Conservation (phyloP, 2,113 vertebrate species). For the Paradoxurus hermaphroditus region DNA sequence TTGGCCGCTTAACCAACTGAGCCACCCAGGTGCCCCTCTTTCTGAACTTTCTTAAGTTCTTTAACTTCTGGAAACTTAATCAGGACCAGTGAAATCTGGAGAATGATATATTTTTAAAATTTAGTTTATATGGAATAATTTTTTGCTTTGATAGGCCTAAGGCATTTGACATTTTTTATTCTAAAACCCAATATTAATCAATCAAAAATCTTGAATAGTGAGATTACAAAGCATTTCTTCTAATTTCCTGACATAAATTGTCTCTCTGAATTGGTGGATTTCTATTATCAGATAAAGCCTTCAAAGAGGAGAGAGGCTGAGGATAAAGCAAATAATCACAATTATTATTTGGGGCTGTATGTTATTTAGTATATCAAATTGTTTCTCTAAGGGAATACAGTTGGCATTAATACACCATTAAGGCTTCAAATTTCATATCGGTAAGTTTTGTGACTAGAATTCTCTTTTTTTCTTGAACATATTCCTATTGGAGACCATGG, state of each 20-base stretch:
- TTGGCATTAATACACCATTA: background rate
- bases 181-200: background rate
- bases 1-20: no score
- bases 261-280: background rate
- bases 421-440: background rate
- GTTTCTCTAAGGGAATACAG: background rate
- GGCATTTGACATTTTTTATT: background rate
- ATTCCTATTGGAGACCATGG: background rate
- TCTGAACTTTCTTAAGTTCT: background rate
- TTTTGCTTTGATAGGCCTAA: background rate
- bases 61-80: background rate
- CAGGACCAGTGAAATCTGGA: background rate
- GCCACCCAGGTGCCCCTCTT: no score
- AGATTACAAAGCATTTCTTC: background rate
- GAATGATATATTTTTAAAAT: background rate
- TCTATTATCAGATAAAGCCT: background rate
- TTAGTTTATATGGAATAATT: background rate
- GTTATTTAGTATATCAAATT: background rate
- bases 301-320: background rate
- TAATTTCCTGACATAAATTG: background rate
- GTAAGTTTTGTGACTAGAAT: background rate
- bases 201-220: background rate
- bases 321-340: background rate
- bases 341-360: background rate
- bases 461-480: background rate